A percentile compares a stretch with the other conserved stretches of the same genome.
These are phyloP conservation scores for Myotis myotis DNA, from an alignment of 2,797 vertebrate genomes.

Conservation along the genomic window DNA sequence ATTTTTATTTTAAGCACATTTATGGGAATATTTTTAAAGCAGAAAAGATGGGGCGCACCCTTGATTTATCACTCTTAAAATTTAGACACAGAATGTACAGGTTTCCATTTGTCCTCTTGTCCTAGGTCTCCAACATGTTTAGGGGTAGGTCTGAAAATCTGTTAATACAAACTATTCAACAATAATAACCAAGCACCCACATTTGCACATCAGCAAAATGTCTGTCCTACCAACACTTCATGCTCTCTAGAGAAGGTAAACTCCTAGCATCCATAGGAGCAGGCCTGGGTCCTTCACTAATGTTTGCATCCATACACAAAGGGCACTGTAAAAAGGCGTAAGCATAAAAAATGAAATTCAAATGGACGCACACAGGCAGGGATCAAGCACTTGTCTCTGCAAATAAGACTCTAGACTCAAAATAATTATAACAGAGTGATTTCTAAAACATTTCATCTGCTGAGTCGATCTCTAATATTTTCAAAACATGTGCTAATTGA, in stretches of 20 bases:
- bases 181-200: background rate
- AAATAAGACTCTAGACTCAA: constrained; percentile 21
- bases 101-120: background rate
- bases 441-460: constrained; percentile 30
- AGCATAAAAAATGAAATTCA: background rate
- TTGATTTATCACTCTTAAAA: background rate
- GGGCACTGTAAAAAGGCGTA: background rate
- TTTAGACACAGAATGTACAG: background rate
- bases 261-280: background rate
- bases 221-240: background rate
- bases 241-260: background rate
- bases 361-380: background rate
- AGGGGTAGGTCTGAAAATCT: background rate
- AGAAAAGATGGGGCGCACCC: background rate
- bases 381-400: background rate
- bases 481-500: background rate
- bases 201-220: background rate
- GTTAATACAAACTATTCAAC: background rate
- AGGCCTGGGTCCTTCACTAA: background rate
- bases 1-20: constrained; percentile 4
- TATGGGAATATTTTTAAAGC: constrained; percentile 1
- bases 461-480: constrained; percentile 11
- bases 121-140: background rate
- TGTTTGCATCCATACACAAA: background rate
- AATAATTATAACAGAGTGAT: background rate